Evolutionary conservation across 2,113 vertebrate genomes (phyloP).

Genomic region (Mormoops blainvillei): DNA sequence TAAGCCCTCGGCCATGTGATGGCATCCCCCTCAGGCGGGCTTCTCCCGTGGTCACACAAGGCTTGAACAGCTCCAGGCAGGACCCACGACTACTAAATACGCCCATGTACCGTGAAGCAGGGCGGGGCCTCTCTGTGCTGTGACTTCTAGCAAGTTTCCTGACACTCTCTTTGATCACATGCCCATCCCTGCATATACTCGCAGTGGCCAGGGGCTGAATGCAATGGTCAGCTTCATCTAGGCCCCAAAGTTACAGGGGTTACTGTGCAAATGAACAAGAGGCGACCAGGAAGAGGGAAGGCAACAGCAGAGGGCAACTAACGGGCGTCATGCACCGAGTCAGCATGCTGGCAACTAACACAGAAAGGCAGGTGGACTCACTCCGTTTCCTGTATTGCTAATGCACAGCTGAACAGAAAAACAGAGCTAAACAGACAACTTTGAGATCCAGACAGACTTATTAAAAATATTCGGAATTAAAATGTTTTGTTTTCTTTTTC

Average conservation of each 20-base stretch:
- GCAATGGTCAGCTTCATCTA: neutral
- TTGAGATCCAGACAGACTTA: neutral
- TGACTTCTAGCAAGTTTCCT: neutral
- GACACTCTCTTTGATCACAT: neutral
- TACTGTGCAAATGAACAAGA: neutral
- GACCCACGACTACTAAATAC: neutral
- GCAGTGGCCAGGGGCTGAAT: neutral
- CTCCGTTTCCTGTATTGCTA: neutral
- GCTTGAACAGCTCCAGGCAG: neutral
- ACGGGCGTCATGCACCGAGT: neutral
- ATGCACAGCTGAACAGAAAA: neutral
- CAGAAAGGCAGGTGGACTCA: neutral
- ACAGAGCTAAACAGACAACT: neutral
- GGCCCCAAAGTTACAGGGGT: neutral
- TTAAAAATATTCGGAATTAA: neutral
- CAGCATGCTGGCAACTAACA: neutral
- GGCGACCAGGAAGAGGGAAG: neutral
- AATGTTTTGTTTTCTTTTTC: too few species aligned
- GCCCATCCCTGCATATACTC: neutral
- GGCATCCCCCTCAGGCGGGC: neutral
- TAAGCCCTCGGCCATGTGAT: neutral
- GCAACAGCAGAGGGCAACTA: neutral
- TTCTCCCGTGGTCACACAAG: neutral
- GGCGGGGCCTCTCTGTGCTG: fast-evolving
- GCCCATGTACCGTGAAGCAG: neutral